A percentile compares a stretch with the other conserved stretches of the same genome.
Conservation (phyloP, 2,888 invertebrate species). For the Pollenia amentaria region DNA sequence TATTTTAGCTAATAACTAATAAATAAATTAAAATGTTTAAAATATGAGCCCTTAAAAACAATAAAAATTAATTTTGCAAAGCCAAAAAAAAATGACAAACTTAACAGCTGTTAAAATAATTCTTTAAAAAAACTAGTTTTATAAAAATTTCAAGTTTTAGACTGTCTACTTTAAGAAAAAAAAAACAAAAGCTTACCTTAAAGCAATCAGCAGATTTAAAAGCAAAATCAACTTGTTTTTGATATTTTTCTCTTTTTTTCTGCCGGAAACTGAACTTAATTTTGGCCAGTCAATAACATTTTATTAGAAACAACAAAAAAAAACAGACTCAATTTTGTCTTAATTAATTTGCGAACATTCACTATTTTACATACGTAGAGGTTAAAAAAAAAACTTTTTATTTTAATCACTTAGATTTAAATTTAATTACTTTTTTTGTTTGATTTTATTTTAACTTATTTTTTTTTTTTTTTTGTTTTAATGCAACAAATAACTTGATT, state of each 20-base stretch:
- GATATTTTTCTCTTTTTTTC: background rate
- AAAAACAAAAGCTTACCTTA: slow-evolving; percentile 39
- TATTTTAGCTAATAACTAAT: no score
- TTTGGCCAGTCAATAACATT: background rate
- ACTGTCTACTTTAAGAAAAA: background rate
- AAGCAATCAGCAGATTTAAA: slow-evolving; percentile 7
- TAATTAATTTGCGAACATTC: background rate
- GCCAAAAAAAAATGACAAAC: background rate
- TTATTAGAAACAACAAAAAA: background rate
- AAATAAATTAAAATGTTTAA: background rate
- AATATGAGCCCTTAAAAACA: background rate
- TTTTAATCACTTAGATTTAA: background rate
- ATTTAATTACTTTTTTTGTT: slow-evolving; percentile 26
- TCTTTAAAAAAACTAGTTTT: slow-evolving; percentile 18
- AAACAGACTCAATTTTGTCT: background rate
- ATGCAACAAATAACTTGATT: slow-evolving; percentile 20
- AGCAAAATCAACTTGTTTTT: slow-evolving; percentile 29
- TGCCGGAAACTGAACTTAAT: slow-evolving; percentile 48
- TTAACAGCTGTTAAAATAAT: slow-evolving; percentile 46
- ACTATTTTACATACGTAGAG: background rate
- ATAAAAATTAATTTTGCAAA: background rate
- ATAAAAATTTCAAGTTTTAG: background rate
- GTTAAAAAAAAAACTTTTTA: background rate
- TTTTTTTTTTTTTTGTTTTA: slow-evolving; percentile 13
- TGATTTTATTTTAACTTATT: slow-evolving; percentile 13